Percentiles rank a stretch among this genome's conserved stretches.
phyloP scores from a whole-genome alignment of 1,140 invertebrate species.

The Brachionus plicatilis region DNA sequence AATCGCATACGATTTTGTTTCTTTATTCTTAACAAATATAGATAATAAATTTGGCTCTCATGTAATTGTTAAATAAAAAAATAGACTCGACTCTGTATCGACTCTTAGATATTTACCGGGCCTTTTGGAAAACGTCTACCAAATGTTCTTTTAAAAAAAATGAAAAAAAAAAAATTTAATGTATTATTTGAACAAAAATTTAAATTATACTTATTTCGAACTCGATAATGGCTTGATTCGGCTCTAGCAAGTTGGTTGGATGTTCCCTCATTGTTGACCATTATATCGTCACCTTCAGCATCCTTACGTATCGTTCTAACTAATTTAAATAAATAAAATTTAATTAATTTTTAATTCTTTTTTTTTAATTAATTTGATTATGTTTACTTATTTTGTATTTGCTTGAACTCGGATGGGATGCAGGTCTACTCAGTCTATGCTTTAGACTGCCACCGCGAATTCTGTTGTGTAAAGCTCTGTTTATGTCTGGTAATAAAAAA shows the following conservation, averaged over 20 bases:
- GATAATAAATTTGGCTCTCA: not conserved
- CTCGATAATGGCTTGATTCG: not conserved
- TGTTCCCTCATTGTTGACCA: not conserved
- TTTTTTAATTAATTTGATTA: not conserved
- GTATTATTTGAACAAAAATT: not conserved
- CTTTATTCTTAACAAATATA: not conserved
- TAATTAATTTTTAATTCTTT: not conserved
- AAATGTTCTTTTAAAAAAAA: not conserved
- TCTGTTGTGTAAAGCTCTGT: not conserved
- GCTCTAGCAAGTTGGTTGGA: not conserved
- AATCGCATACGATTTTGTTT: not conserved
- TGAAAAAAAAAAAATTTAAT: not conserved
- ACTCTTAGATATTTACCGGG: not conserved
- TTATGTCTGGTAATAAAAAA: not conserved
- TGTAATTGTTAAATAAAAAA: not conserved
- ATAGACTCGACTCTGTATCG: not conserved
- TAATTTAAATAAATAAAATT: not conserved
- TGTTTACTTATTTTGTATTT: not conserved
- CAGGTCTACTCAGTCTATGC: not conserved
- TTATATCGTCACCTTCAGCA: not conserved
- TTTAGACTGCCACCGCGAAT: not conserved
- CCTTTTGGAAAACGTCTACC: not conserved
- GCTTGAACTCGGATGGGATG: not conserved
- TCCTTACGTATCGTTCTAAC: not conserved
- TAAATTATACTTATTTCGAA: not conserved